These are phyloP conservation scores for Cliona cf. orientalis DNA, from an alignment of 37 sponge, comb jelly and placozoan species.

Conservation along the genomic window DNA sequence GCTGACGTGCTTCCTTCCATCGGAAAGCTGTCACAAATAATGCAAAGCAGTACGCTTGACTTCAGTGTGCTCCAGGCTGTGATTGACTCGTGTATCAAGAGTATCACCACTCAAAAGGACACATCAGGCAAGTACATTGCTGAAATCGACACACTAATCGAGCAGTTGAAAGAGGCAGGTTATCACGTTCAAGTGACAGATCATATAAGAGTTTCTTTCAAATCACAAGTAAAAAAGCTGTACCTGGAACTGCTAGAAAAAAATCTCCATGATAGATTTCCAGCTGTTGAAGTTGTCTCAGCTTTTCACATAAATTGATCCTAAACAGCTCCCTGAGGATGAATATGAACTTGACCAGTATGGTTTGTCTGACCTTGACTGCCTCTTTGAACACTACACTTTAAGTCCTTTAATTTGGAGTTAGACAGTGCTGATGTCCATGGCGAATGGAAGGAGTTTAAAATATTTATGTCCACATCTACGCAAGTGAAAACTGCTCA, in stretches of 20 bases:
- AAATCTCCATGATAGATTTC: neutral
- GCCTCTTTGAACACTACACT: neutral
- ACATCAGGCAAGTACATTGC: neutral
- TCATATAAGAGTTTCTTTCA: neutral
- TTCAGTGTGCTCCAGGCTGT: constrained; percentile 13
- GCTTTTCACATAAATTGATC: neutral
- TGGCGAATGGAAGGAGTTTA: constrained; percentile 1
- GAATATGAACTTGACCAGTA: neutral
- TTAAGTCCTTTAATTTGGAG: neutral
- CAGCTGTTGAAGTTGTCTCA: constrained; percentile 5
- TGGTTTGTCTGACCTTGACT: neutral
- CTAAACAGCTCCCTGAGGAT: neutral
- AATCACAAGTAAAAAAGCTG: neutral
- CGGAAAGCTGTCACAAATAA: neutral
- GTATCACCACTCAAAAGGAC: neutral
- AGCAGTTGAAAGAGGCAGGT: constrained; percentile 1
- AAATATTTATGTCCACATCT: constrained; percentile 7
- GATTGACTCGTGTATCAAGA: neutral
- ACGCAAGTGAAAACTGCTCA: constrained; percentile 1
- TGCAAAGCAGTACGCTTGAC: constrained; percentile 9
- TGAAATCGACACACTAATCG: neutral
- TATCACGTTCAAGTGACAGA: neutral
- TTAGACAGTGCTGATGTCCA: neutral
- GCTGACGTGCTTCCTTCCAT: constrained; percentile 8
- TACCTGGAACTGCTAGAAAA: neutral